These are phyloP conservation scores for Nasonia oneida DNA, from an alignment of 2,888 invertebrate species.

Conservation along the genomic window DNA sequence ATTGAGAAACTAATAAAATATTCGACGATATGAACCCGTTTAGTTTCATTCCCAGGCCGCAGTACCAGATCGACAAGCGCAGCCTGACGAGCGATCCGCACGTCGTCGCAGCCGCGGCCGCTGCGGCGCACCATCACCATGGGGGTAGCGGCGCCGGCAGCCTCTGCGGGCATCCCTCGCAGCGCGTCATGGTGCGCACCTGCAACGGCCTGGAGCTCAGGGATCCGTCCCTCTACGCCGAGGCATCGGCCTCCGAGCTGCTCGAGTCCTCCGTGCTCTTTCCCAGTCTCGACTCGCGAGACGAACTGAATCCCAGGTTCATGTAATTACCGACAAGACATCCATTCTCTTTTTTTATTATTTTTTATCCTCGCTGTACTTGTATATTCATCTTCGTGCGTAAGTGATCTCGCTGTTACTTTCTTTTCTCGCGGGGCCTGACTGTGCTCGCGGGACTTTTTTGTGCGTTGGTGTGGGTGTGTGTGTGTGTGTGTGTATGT, in stretches of 20 bases:
- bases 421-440: not conserved
- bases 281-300: conserved; percentile 81
- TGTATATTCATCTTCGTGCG: not conserved
- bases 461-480: not conserved
- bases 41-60: conserved; percentile 78
- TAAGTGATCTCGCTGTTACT: not conserved
- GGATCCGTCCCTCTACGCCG: conserved; percentile 80
- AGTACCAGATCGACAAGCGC: conserved; percentile 80
- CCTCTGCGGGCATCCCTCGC: conserved; percentile 70
- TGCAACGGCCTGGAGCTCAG: conserved; percentile 89
- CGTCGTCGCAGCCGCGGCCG: not conserved
- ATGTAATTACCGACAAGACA: conserved; percentile 59
- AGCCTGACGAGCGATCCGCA: conserved; percentile 70
- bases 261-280: conserved; percentile 81
- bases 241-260: conserved; percentile 78
- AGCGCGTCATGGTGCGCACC: conserved; percentile 87
- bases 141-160: not conserved
- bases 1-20: conserved; percentile 53
- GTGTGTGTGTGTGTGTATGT: no score
- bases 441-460: not conserved
- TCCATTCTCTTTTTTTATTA: not conserved
- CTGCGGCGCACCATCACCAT: conserved; percentile 2
- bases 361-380: not conserved
- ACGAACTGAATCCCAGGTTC: conserved; percentile 82
- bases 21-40: conserved; percentile 56